Evolutionary conservation across 1,140 invertebrate species (phyloP), one percentile per base, ranked within the genome.

Genomic region (Neodiprion virginianus): DNA sequence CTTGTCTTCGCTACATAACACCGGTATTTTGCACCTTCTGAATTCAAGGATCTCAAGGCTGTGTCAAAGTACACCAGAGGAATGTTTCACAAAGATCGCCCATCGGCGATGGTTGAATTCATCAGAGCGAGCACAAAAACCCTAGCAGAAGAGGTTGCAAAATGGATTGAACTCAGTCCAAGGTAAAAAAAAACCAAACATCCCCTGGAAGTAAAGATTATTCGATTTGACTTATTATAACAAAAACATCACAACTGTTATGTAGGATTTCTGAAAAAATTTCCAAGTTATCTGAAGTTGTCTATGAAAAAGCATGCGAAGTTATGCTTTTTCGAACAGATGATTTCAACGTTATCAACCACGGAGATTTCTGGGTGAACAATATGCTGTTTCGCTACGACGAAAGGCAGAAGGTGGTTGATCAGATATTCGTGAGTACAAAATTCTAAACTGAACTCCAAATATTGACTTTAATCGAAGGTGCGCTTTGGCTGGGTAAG

Each of bases 331-430:
- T 78, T 5, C 81, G 79, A 1, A 83, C 90, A 14, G 77, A 85
- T 5, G 85, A 90, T 12, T 92, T 92, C 73, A 87, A 89, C 47
- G 92, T 93, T 0, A 84, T 93, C 11, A 92, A 90, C 79, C 93
- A 93, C 67, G 92, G 92, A 7, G 93, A 93, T 79, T 86, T 89
- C 47, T 93, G 92, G 92, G 85, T 90, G 1, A 93, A 92, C 76
- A 94, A 94, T 77, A 91, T 93, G 83, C 83, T 94, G 77, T 93
- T 93, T 78, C 88, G 87, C 61, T 92, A 93, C 73, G 81, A 91
- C 70, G 75, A 86, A 0, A 68, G 84, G 0, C 83, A 84, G 0
- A 85, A 89, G 71, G 86, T 90, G 0, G 83, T 88, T 7, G 83
- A 88, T 12, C 87, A 91, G 2, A 90, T 90, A 79, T 91, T 92